phyloP scores from a whole-genome alignment of 2,888 invertebrate genomes.

The Tetragonula carbonaria region DNA sequence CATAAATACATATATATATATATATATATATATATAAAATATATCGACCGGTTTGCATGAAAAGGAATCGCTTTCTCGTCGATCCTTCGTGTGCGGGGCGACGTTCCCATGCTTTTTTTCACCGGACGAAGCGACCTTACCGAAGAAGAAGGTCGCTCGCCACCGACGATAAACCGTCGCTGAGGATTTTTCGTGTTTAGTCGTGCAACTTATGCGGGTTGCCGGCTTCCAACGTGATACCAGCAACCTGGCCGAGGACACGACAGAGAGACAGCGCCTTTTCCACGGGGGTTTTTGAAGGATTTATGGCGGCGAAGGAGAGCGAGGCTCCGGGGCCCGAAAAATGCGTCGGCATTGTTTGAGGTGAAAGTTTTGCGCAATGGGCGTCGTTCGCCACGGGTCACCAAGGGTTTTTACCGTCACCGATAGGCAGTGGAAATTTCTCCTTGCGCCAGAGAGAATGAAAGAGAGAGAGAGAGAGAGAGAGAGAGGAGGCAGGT shows the following conservation, averaged over 20 bases:
- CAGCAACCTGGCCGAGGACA: slow-evolving; percentile 7
- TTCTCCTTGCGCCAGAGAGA: slow-evolving; percentile 33
- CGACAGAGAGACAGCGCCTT: slow-evolving; percentile 45
- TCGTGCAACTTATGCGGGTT: slow-evolving; percentile 22
- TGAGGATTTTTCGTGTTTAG: slow-evolving; percentile 2
- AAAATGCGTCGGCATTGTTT: slow-evolving; percentile 77
- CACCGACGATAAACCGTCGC: slow-evolving; percentile 2
- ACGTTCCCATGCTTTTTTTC: background rate
- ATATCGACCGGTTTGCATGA: background rate
- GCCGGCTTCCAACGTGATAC: slow-evolving; percentile 9
- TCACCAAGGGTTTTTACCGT: slow-evolving; percentile 57
- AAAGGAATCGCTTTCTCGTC: background rate
- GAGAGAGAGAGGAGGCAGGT: slow-evolving; percentile 24
- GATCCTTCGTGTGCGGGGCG: background rate
- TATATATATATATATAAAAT: no score
- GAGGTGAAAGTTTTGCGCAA: slow-evolving; percentile 83
- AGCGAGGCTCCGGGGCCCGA: slow-evolving; percentile 37
- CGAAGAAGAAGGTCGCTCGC: no score
- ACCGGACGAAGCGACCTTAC: background rate
- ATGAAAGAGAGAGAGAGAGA: background rate
- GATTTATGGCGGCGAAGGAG: slow-evolving; percentile 62
- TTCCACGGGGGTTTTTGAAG: slow-evolving; percentile 55
- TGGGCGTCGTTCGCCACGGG: slow-evolving; percentile 68
- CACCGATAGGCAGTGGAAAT: slow-evolving; percentile 45
- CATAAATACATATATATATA: no score